Conservation (phyloP, 2,888 invertebrate genomes). For the Stegophylla sp. region DNA sequence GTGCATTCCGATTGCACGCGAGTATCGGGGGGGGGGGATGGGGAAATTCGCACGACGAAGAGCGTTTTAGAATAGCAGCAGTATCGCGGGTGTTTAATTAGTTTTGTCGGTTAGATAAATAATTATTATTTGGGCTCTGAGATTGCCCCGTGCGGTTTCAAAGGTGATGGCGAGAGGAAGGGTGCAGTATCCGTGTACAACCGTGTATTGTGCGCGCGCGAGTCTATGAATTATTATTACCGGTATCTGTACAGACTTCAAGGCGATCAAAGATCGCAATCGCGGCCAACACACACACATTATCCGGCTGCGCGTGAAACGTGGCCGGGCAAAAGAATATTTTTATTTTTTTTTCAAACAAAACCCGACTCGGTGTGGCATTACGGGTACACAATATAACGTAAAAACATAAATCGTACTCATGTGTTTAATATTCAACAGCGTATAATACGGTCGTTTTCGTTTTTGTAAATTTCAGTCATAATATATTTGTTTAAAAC, state of each 20-base stretch:
- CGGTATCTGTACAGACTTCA: conserved; percentile 53
- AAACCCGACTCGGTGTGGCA: conserved; percentile 14
- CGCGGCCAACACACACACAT: conserved; percentile 44
- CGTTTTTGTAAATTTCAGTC: too few relatives aligned
- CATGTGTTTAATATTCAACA: too few relatives aligned
- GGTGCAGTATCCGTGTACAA: conserved; percentile 29
- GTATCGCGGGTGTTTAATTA: conserved; percentile 26
- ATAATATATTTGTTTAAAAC: too few relatives aligned
- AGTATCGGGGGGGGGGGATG: too few relatives aligned
- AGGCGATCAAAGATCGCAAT: conserved; percentile 54
- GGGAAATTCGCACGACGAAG: background rate
- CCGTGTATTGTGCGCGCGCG: background rate
- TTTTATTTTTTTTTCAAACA: too few relatives aligned
- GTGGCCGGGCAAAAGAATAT: conserved; percentile 25
- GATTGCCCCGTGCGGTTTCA: conserved; percentile 25
- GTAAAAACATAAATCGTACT: too few relatives aligned
- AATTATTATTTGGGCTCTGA: conserved; percentile 14
- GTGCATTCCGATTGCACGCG: too few relatives aligned
- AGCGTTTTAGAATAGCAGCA: background rate
- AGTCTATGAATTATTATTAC: conserved; percentile 42
- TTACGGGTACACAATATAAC: background rate
- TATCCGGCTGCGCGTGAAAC: conserved; percentile 19
- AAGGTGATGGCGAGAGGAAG: conserved; percentile 8
- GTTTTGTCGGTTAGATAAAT: conserved; percentile 11
- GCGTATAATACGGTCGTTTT: too few relatives aligned